Evolutionary conservation across 2,797 vertebrate genomes (phyloP).

Genomic region (Delichon dasypus): DNA sequence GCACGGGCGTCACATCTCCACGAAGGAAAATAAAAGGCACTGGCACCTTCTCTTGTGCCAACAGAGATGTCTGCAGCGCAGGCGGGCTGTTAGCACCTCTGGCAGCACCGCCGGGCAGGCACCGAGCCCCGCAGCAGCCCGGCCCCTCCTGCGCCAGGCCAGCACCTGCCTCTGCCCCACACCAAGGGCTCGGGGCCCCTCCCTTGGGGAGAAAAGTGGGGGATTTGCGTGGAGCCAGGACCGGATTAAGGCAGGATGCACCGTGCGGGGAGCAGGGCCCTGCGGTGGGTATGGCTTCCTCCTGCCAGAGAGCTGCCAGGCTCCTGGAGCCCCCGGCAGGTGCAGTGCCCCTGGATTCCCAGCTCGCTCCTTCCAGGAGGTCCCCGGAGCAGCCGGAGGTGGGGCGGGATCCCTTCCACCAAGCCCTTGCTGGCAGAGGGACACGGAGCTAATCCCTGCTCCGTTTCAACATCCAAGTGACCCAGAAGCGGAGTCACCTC

Average conservation of each 20-base stretch:
- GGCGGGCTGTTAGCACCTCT: not conserved
- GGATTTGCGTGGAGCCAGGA: not conserved
- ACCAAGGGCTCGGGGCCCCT: not conserved
- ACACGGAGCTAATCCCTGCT: conserved; percentile 11
- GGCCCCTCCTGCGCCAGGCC: fast-evolving
- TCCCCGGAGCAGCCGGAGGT: not conserved
- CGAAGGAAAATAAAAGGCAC: conserved; percentile 42
- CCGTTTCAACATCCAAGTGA: not conserved
- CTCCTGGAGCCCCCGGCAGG: not conserved
- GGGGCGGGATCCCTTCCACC: not conserved
- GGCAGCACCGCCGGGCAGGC: not conserved
- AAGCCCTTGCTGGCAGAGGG: not conserved
- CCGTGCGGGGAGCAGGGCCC: not conserved
- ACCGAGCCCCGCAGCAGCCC: not conserved
- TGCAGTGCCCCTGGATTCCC: fast-evolving
- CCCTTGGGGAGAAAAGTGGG: not conserved
- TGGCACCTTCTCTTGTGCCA: conserved; percentile 65
- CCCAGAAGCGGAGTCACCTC: not conserved
- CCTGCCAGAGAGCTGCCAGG: not conserved
- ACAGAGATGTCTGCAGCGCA: not conserved
- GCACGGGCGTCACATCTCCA: not conserved
- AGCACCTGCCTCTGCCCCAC: not conserved
- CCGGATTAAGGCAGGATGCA: not conserved
- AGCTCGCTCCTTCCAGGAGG: not conserved
- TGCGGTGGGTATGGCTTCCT: not conserved